Evolutionary conservation across 2,888 invertebrate genomes (phyloP).

Genomic region (Rhamphomyia laevipes): DNA sequence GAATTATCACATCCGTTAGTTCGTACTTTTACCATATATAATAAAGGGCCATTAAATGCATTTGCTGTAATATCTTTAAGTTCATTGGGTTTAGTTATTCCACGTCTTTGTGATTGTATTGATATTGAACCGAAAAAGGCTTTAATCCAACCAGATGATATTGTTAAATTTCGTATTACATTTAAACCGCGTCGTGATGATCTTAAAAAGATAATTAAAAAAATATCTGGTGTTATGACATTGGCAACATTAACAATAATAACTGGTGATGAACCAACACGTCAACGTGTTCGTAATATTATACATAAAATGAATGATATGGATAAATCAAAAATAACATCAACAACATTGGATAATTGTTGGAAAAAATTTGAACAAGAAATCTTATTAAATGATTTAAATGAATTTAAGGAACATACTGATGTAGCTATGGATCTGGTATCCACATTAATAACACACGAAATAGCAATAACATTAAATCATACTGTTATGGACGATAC

Average conservation of each 20-base stretch:
- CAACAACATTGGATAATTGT: conserved; percentile 23
- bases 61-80: conserved; percentile 37
- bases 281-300: conserved; percentile 32
- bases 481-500: conserved; percentile 29
- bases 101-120: conserved; percentile 27
- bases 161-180: conserved; percentile 32
- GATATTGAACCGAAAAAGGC: conserved; percentile 37
- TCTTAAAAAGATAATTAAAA: conserved; percentile 31
- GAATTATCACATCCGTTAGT: conserved; percentile 36
- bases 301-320: conserved; percentile 23
- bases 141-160: conserved; percentile 36
- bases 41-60: conserved; percentile 44
- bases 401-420: conserved; percentile 25
- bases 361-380: conserved; percentile 25
- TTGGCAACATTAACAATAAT: conserved; percentile 40
- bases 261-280: conserved; percentile 42
- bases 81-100: conserved; percentile 26
- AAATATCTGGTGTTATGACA: conserved; percentile 33
- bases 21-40: conserved; percentile 41
- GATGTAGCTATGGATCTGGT: conserved; percentile 27
- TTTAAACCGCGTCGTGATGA: conserved; percentile 41
- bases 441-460: conserved; percentile 26
- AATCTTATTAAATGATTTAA: conserved; percentile 22
- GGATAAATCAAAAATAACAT: conserved; percentile 24
- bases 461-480: conserved; percentile 32